These are phyloP conservation scores for Melanostoma mellinum DNA, from an alignment of 2,888 invertebrate genomes.

Conservation along the genomic window DNA sequence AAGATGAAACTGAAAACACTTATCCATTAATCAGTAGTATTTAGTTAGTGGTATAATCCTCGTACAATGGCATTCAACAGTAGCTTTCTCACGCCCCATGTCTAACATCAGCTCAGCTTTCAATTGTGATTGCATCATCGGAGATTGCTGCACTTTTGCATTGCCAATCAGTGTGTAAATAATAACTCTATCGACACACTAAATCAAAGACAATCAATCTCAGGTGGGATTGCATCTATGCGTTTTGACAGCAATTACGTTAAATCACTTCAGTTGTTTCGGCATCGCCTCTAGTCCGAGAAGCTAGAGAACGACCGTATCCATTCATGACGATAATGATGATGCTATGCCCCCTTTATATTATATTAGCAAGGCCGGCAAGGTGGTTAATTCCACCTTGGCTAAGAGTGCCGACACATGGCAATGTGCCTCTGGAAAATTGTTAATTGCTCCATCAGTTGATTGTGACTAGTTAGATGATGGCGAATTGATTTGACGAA, in stretches of 20 bases:
- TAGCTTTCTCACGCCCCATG: slow-evolving; percentile 42
- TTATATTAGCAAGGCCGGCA: slow-evolving; percentile 18
- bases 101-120: background rate
- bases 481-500: slow-evolving; percentile 27
- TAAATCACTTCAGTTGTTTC: slow-evolving; percentile 28
- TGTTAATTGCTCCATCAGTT: slow-evolving; percentile 54
- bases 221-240: slow-evolving; percentile 17
- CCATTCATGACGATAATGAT: slow-evolving; percentile 5
- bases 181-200: background rate
- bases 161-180: background rate
- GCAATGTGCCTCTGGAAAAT: slow-evolving; percentile 39
- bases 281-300: slow-evolving; percentile 14
- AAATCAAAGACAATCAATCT: slow-evolving; percentile 47
- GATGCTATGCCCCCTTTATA: slow-evolving; percentile 1
- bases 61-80: background rate
- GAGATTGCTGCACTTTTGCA: slow-evolving; percentile 27
- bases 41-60: too few species aligned
- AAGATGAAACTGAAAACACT: slow-evolving; percentile 35
- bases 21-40: slow-evolving; percentile 42
- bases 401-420: slow-evolving; percentile 37
- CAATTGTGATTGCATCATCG: slow-evolving; percentile 26
- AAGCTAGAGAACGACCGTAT: background rate
- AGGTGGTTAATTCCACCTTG: slow-evolving; percentile 27
- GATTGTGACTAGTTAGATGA: slow-evolving; percentile 39
- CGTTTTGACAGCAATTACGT: slow-evolving; percentile 39